These are phyloP conservation scores for Cerastoderma edule DNA, from an alignment of 2,888 invertebrate genomes.

Conservation along the genomic window DNA sequence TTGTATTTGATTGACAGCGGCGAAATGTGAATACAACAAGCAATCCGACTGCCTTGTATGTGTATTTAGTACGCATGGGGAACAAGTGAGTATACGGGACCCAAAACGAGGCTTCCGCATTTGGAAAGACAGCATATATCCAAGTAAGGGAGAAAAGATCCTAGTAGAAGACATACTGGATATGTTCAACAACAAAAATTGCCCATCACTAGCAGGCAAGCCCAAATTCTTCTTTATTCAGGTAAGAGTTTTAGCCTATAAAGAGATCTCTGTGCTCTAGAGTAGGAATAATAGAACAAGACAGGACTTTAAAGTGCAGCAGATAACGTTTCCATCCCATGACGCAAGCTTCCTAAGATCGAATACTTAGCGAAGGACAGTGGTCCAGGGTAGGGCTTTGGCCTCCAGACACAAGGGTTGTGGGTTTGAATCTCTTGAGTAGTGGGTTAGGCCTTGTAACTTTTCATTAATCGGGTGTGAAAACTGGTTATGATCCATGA, in stretches of 20 bases:
- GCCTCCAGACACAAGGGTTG: not conserved
- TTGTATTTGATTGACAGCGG: not conserved
- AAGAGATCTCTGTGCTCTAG: not conserved
- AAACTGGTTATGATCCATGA: no score
- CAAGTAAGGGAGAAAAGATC: not conserved
- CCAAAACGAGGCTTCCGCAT: not conserved
- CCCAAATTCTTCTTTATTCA: conserved; percentile 34
- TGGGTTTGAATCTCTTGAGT: no score
- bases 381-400: not conserved
- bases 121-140: conserved; percentile 17
- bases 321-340: not conserved
- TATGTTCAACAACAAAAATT: conserved; percentile 16
- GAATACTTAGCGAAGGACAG: not conserved
- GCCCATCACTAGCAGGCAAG: conserved; percentile 8
- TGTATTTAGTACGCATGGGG: conserved; percentile 28
- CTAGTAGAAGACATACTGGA: conserved; percentile 14
- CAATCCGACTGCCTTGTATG: conserved; percentile 20
- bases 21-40: conserved; percentile 16
- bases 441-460: no score
- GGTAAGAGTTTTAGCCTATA: not conserved
- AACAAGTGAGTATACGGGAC: not conserved
- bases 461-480: no score
- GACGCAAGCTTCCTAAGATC: not conserved
- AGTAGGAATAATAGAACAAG: not conserved
- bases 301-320: not conserved